Evolutionary conservation across 2,113 vertebrate genomes (phyloP).

Genomic region (Syngnathoides biaculeatus): DNA sequence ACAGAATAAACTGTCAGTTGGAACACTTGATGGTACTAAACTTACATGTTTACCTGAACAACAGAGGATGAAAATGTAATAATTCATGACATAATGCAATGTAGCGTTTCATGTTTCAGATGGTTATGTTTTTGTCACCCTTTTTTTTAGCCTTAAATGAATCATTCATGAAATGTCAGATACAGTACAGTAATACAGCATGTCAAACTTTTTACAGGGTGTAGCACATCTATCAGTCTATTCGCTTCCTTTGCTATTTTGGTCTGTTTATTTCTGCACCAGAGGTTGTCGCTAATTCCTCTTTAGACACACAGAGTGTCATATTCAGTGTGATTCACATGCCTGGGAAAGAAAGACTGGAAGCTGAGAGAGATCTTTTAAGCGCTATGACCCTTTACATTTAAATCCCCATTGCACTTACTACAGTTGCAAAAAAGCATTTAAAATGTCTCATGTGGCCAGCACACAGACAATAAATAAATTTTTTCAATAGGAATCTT

Average conservation of each 20-base stretch:
- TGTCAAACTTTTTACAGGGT: slow-evolving; percentile 16
- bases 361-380: slow-evolving; percentile 18
- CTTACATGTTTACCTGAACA: background rate
- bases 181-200: background rate
- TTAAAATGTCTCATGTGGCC: background rate
- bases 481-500: background rate
- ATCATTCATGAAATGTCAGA: slow-evolving; percentile 1
- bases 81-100: background rate
- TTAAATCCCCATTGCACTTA: background rate
- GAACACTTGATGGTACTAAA: background rate
- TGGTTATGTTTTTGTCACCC: background rate
- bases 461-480: background rate
- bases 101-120: background rate
- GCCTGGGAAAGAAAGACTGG: background rate
- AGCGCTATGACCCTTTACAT: slow-evolving; percentile 3
- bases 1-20: slow-evolving; percentile 11
- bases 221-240: slow-evolving; percentile 34
- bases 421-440: background rate
- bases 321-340: slow-evolving; percentile 28
- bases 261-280: slow-evolving; percentile 57
- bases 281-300: slow-evolving; percentile 54
- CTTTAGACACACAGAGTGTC: slow-evolving; percentile 48
- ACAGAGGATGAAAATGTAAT: background rate
- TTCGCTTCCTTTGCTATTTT: slow-evolving; percentile 59
- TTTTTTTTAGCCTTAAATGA: background rate